phyloP scores from a whole-genome alignment of 2,888 invertebrate genomes.

The Ormyrus labotus region DNA sequence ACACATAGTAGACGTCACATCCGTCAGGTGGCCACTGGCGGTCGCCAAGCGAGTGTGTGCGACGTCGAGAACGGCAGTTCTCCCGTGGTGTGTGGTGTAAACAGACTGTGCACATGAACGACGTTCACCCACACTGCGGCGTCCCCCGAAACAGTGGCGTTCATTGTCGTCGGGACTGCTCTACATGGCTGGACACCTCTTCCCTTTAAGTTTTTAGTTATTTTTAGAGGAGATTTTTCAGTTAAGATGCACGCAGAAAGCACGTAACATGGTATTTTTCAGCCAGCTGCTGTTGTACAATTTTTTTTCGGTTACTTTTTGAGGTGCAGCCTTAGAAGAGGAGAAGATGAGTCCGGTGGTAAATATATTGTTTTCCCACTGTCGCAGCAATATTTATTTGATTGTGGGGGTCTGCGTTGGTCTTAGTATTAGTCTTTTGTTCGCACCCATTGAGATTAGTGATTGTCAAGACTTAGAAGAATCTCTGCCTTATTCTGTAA shows the following conservation, averaged over 20 bases:
- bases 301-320: conserved; percentile 28
- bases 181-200: conserved; percentile 34
- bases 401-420: conserved; percentile 79
- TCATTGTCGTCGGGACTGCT: conserved; percentile 7
- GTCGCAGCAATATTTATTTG: conserved; percentile 79
- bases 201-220: conserved; percentile 19
- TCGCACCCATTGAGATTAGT: conserved; percentile 77
- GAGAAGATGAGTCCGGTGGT: conserved; percentile 60
- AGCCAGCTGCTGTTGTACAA: conserved; percentile 52
- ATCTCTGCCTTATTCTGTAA: conserved; percentile 58
- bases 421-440: conserved; percentile 78
- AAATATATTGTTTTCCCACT: conserved; percentile 68
- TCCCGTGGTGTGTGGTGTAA: neutral
- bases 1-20: conserved; percentile 35
- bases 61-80: neutral
- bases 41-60: neutral
- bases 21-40: conserved; percentile 15
- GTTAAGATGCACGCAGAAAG: neutral
- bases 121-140: conserved; percentile 5
- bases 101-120: neutral
- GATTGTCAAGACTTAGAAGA: conserved; percentile 61
- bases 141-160: conserved; percentile 28
- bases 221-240: conserved; percentile 1
- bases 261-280: conserved; percentile 55
- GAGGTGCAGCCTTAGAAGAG: neutral